A percentile compares a stretch with the other conserved stretches of the same genome.
phyloP scores from a whole-genome alignment of 2,888 invertebrate species.

The Aelia acuminata region DNA sequence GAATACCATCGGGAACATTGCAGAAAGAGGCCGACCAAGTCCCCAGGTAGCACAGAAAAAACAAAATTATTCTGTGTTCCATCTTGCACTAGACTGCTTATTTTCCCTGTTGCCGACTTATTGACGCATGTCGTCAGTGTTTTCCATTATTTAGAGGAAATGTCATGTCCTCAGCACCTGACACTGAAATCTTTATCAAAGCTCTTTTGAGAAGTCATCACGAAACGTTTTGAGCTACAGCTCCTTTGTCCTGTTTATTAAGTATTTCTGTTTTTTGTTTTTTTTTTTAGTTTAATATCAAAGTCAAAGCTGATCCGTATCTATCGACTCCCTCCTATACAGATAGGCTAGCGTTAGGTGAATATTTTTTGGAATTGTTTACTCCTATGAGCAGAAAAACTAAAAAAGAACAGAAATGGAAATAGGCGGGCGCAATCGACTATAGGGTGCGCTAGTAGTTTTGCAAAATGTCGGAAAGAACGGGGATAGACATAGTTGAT shows the following conservation, averaged over 20 bases:
- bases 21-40: background rate
- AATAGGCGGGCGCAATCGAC: too few relatives aligned
- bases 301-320: background rate
- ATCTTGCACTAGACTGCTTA: background rate
- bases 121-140: background rate
- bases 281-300: background rate
- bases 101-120: background rate
- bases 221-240: background rate
- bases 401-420: too few relatives aligned
- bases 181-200: constrained; percentile 40
- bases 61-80: background rate
- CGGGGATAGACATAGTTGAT: too few relatives aligned
- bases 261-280: background rate
- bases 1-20: constrained; percentile 1
- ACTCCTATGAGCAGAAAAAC: too few relatives aligned
- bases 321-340: background rate
- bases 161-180: background rate
- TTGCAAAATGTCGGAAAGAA: too few relatives aligned
- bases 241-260: background rate
- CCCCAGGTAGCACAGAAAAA: background rate
- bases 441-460: too few relatives aligned
- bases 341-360: too few relatives aligned
- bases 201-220: constrained; percentile 10
- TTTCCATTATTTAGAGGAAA: background rate
- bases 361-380: too few relatives aligned